phyloP scores from a whole-genome alignment of 2,888 invertebrate species.

The Ommatoiulus sabulosus region DNA sequence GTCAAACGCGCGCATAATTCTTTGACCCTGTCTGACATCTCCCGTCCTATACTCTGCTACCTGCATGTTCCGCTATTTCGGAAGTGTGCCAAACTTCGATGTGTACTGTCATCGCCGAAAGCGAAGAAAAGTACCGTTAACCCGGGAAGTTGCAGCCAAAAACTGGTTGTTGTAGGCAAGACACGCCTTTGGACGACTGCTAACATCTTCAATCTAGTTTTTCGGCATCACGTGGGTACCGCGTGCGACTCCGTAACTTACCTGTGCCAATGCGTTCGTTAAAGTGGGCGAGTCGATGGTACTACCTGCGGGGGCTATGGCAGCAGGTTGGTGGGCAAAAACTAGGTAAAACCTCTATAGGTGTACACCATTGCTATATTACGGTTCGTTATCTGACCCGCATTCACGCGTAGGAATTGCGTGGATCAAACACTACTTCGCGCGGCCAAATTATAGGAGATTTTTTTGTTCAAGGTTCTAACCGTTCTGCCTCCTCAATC shows the following conservation, averaged over 20 bases:
- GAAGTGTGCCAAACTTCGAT: conserved; percentile 25
- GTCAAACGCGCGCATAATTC: not conserved
- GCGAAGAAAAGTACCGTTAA: conserved; percentile 26
- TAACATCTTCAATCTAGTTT: not conserved
- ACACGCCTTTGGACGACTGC: not conserved
- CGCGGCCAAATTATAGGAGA: not conserved
- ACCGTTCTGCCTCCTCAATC: not conserved
- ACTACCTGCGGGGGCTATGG: not conserved
- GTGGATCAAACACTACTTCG: conserved; percentile 1
- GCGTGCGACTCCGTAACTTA: not conserved
- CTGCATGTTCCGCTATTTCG: not conserved
- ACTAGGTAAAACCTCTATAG: conserved; percentile 2
- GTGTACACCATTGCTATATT: not conserved
- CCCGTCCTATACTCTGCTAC: not conserved
- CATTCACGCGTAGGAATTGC: conserved; percentile 1
- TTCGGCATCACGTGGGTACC: not conserved
- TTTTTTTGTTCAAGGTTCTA: conserved; percentile 19
- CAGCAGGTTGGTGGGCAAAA: not conserved
- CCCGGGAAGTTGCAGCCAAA: not conserved
- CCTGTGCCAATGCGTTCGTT: conserved; percentile 36
- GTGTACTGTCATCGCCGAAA: conserved; percentile 31
- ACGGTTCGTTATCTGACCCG: conserved; percentile 15
- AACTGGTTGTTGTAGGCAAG: not conserved
- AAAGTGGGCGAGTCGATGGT: conserved; percentile 10
- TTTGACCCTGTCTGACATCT: not conserved